phyloP scores from a whole-genome alignment of 53 echinoderm and acorn worm genomes.

The Holothuria scabra region DNA sequence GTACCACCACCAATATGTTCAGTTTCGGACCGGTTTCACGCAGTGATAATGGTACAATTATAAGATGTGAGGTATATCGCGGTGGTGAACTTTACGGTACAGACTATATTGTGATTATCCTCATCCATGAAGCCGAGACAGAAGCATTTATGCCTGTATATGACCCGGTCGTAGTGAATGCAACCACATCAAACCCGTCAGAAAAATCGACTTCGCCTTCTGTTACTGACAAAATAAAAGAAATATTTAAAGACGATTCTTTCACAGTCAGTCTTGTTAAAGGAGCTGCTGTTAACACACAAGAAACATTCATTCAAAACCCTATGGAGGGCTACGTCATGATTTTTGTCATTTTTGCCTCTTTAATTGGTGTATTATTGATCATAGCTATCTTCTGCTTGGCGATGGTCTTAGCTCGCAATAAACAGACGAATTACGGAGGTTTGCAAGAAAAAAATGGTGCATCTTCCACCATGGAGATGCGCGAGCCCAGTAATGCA shows the following conservation, averaged over 20 bases:
- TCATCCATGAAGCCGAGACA: no score
- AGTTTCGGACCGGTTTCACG: slow-evolving; percentile 22
- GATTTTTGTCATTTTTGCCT: background rate
- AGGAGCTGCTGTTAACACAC: no score
- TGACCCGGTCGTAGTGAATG: no score
- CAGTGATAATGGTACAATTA: background rate
- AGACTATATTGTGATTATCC: background rate
- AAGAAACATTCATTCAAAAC: background rate
- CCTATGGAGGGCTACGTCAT: slow-evolving; percentile 18
- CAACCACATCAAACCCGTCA: no score
- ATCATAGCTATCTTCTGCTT: slow-evolving; percentile 28
- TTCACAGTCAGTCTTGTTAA: no score
- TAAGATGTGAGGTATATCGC: background rate
- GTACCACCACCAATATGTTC: background rate
- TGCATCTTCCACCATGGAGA: background rate
- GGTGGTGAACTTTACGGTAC: background rate
- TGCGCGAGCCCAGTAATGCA: background rate
- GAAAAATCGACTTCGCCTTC: no score
- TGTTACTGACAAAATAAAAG: no score
- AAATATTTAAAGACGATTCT: no score
- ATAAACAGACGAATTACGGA: background rate
- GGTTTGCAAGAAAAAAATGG: background rate
- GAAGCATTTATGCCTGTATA: no score
- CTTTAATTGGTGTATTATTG: slow-evolving; percentile 7
- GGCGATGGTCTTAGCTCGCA: slow-evolving; percentile 19